Percentiles rank a stretch among this genome's conserved stretches.
Conservation (phyloP, 1,140 invertebrate genomes). For the Drosophila virilis region DNA sequence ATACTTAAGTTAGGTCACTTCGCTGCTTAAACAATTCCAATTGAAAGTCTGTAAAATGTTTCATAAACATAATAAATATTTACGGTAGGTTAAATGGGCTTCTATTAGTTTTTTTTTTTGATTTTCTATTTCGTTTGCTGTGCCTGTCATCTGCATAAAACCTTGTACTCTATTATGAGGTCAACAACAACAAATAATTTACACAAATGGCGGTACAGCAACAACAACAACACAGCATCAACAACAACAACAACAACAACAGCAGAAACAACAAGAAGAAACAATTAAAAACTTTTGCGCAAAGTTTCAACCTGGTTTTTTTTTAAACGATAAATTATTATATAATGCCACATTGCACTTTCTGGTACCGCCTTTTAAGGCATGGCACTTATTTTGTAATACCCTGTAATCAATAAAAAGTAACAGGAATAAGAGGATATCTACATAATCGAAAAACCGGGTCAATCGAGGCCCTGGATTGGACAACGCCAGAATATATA, state of each 20-base stretch:
- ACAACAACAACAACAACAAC: conserved; percentile 32
- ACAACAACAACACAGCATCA: conserved; percentile 23
- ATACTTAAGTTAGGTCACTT: conserved; percentile 65
- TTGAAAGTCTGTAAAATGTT: conserved; percentile 82
- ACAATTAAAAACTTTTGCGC: conserved; percentile 75
- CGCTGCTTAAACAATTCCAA: conserved; percentile 72
- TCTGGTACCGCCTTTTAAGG: conserved; percentile 22
- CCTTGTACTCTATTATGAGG: conserved; percentile 39
- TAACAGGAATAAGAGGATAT: not conserved
- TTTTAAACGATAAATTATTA: conserved; percentile 64
- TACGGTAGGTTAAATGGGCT: conserved; percentile 71
- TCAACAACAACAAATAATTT: conserved; percentile 37
- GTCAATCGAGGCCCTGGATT: too few species aligned
- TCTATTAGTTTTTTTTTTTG: not conserved
- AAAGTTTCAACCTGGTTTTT: conserved; percentile 56
- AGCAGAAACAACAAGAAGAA: conserved; percentile 40
- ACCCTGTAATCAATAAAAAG: not conserved
- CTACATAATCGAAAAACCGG: too few species aligned
- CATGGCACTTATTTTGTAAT: conserved; percentile 10
- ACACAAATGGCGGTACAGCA: conserved; percentile 24
- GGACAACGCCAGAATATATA: too few species aligned
- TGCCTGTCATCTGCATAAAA: conserved; percentile 14
- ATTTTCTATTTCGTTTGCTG: not conserved
- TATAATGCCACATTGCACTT: conserved; percentile 50
- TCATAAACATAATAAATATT: conserved; percentile 83